phyloP scores from a whole-genome alignment of 2,113 vertebrate species.

The Albula glossodonta region DNA sequence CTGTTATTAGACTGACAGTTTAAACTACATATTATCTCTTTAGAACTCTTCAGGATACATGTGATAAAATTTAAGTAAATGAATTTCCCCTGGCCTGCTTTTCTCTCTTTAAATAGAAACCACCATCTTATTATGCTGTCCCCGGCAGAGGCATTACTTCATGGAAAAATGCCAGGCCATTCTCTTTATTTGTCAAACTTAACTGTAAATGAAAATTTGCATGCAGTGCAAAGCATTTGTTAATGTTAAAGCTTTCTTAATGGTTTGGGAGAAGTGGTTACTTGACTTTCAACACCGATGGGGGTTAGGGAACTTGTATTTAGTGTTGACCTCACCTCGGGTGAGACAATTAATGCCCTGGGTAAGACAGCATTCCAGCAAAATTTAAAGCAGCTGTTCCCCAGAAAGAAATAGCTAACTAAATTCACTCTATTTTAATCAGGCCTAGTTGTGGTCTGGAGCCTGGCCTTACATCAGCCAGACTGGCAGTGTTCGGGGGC shows the following conservation, averaged over 20 bases:
- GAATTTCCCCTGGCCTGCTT: no score
- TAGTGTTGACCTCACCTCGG: neutral
- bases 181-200: no score
- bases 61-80: no score
- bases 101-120: no score
- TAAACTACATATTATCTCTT: no score
- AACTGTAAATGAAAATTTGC: neutral
- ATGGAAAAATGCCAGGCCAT: no score
- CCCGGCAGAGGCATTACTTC: no score
- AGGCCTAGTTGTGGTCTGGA: conserved; percentile 64
- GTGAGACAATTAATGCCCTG: neutral
- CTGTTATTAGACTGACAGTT: no score
- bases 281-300: neutral
- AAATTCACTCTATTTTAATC: conserved; percentile 65
- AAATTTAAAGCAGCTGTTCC: neutral
- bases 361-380: neutral
- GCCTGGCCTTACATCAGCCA: conserved; percentile 56
- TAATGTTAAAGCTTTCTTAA: neutral
- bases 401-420: conserved; percentile 45
- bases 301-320: neutral
- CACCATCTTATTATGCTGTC: no score
- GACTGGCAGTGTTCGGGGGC: conserved; percentile 49
- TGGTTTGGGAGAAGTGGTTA: neutral
- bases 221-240: neutral
- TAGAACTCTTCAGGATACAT: no score